Base-by-base conservation (phyloP, 2,797 vertebrate species). In the Ceyx erithaca region DNA sequence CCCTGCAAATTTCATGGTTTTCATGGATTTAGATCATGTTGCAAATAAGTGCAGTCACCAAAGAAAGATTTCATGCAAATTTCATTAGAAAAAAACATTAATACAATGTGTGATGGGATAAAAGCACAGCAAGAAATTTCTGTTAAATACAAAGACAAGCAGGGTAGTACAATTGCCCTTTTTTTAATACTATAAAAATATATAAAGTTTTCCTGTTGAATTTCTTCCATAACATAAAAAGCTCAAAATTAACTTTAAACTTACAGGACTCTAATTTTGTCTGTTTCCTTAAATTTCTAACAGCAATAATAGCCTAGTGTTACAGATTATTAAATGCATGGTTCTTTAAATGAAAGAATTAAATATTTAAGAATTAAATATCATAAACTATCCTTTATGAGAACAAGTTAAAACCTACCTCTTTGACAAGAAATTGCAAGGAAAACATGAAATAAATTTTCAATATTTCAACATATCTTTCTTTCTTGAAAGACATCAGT, bases 381-480 rank as follows among this genome's bases (percentile, higher is more conserved):
- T 26, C 25, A 49, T 64, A 28, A 48, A 28, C 14, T 59, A 43
- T 6, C 4, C 7, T 45, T 61, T 58, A 72, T 48, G 7, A 25
- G 14, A 84, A 46, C 2, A 7, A 43, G n/a, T 75, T 64, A 88
- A 85, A 59, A 80, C 92, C 52, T 96, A 97, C 97, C 96, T 97
- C 96, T 94, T 84, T 94, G 72, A 96, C 33, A 64, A 97, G 94
- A 84, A 97, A 97, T 48, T 97, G 96, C 77, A 97, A 87, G 52
- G 90, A 97, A 94, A 96, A 97, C 21, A 97, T 37, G 54, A 97
- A 97, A 59, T 96, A 97, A 8, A 96, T 82, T 90, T 97, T 96
- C 81, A 97, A n/a, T 78, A 97, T 76, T 77, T 83, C 69, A 55
- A 71, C 19, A 3, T 93, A 76, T 68, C 73, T 94, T 51, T 82